Conservation (phyloP, 2,888 invertebrate species). For the Synanthedon tipuliformis region DNA sequence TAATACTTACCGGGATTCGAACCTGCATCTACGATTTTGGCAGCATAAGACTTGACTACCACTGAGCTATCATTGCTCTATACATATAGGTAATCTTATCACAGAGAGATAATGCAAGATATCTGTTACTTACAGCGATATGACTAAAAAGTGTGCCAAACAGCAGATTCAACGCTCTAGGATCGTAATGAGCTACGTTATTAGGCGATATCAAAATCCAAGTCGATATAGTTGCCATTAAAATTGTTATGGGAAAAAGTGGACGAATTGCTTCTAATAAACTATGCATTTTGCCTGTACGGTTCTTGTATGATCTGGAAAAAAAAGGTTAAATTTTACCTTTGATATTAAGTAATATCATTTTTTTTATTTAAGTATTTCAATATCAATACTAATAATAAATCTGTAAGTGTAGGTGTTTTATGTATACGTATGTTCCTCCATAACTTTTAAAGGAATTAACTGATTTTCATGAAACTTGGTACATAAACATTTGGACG, state of each 20-base stretch:
- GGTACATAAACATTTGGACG: no score
- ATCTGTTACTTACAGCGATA: slow-evolving; percentile 82
- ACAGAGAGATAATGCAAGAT: neutral
- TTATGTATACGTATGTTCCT: no score
- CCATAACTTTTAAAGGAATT: no score
- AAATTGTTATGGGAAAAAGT: slow-evolving; percentile 55
- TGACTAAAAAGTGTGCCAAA: slow-evolving; percentile 96
- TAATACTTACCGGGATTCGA: no score
- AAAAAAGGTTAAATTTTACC: neutral
- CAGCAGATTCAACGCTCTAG: slow-evolving; percentile 87
- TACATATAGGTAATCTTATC: neutral
- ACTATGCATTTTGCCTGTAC: slow-evolving; percentile 82
- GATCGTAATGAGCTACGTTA: slow-evolving; percentile 81
- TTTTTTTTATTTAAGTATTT: no score
- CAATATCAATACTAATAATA: no score
- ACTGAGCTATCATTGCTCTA: neutral
- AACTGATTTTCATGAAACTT: no score
- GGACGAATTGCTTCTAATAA: slow-evolving; percentile 76
- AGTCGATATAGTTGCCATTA: slow-evolving; percentile 78
- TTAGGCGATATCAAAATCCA: slow-evolving; percentile 78
- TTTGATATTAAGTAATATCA: no score
- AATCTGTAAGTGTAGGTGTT: no score
- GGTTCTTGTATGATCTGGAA: slow-evolving; percentile 79
- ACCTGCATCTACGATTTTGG: no score
- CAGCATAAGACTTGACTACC: neutral